Percentiles rank a stretch among this genome's conserved stretches.
Conservation (phyloP, 2,113 vertebrate species). For the Dendrocopos noguchii region DNA sequence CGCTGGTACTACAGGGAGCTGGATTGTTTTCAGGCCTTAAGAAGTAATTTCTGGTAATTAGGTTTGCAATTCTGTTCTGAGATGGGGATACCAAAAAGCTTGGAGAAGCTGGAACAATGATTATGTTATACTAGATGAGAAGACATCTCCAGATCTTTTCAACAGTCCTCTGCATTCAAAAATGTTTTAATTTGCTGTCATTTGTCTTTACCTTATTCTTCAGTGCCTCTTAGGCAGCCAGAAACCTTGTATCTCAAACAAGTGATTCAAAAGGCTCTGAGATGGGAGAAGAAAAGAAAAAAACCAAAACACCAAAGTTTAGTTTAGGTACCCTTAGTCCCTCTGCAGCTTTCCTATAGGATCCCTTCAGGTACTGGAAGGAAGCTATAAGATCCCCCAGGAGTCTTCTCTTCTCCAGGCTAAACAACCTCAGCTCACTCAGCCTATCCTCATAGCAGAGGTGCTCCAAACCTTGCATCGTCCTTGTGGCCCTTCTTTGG, state of each 20-base stretch:
- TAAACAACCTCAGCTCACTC: too few relatives aligned
- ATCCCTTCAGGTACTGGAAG: too few relatives aligned
- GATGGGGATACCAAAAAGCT: background rate
- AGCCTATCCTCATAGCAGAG: too few relatives aligned
- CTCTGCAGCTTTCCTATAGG: too few relatives aligned
- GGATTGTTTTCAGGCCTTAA: background rate
- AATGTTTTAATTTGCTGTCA: background rate
- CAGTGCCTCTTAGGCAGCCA: background rate
- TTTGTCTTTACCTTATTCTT: background rate
- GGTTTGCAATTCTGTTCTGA: background rate
- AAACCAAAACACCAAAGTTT: too few relatives aligned
- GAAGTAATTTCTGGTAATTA: background rate
- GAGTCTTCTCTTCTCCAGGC: too few relatives aligned
- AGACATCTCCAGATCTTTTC: background rate
- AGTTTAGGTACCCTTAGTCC: too few relatives aligned
- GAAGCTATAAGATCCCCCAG: too few relatives aligned
- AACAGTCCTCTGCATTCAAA: background rate
- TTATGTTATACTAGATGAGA: background rate
- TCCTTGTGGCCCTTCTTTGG: too few relatives aligned
- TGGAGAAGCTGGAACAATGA: background rate
- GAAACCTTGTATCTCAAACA: background rate
- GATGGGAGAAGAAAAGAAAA: too few relatives aligned
- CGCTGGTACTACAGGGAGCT: background rate
- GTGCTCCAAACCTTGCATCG: too few relatives aligned
- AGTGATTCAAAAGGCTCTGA: background rate